A percentile compares a stretch with the other conserved stretches of the same genome.
Evolutionary conservation across 2,797 vertebrate species (phyloP).

Genomic region (Pseudopleuronectes americanus): DNA sequence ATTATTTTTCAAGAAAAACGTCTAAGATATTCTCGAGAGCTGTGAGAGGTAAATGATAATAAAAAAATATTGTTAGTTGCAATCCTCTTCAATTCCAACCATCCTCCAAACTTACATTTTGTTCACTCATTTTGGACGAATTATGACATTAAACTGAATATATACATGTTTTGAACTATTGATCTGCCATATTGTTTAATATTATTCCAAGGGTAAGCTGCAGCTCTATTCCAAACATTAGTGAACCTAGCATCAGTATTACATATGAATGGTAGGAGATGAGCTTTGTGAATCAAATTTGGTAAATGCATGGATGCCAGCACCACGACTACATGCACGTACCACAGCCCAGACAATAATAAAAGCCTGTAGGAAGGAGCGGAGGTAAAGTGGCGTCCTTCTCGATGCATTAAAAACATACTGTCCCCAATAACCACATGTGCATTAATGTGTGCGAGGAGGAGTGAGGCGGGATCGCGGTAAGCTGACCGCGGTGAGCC

Average conservation of each 20-base stretch:
- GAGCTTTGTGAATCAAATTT: background rate
- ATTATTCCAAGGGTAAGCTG: no score
- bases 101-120: no score
- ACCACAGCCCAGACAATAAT: constrained; percentile 1
- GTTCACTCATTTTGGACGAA: background rate
- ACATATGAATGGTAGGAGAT: background rate
- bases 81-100: no score
- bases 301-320: no score
- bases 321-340: background rate
- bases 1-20: no score
- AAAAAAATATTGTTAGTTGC: no score
- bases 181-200: background rate
- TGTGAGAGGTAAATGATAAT: no score
- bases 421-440: background rate
- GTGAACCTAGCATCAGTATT: background rate
- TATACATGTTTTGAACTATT: background rate
- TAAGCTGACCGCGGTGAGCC: constrained; percentile 25
- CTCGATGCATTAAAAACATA: constrained; percentile 17
- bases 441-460: background rate
- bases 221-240: no score
- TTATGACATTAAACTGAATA: background rate
- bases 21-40: no score
- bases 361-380: constrained; percentile 21
- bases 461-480: background rate
- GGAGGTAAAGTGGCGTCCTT: constrained; percentile 21